Evolutionary conservation across 2,113 vertebrate genomes (phyloP).

Genomic region (Peromyscus californicus): DNA sequence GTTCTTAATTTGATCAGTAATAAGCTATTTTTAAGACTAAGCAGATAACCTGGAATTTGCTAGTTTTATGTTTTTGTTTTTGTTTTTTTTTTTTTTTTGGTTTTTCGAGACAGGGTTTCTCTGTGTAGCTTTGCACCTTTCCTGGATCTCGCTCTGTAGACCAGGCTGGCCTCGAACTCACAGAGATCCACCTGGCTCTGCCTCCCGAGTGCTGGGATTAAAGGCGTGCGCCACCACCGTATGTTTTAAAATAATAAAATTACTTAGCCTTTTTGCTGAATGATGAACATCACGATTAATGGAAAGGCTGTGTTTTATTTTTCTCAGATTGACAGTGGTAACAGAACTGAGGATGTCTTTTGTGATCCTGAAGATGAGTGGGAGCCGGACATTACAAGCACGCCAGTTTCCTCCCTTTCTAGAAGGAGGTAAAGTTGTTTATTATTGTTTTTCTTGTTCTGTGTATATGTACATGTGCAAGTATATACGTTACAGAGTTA

Average conservation of each 20-base stretch:
- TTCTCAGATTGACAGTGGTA: slow-evolving; percentile 88
- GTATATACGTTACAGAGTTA: not conserved
- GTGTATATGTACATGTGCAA: not conserved
- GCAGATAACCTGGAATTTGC: not conserved
- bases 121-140: too few species aligned
- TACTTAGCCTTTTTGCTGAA: not conserved
- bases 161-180: too few species aligned
- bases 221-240: too few species aligned
- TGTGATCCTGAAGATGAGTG: slow-evolving; percentile 96
- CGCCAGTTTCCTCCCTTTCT: slow-evolving; percentile 90
- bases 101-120: too few species aligned
- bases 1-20: not conserved
- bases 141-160: too few species aligned
- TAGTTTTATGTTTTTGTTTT: slow-evolving; percentile 24
- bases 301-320: not conserved
- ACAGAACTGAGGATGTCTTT: slow-evolving; percentile 93
- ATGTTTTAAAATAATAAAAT: not conserved
- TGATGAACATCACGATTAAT: not conserved
- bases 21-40: not conserved
- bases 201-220: too few species aligned
- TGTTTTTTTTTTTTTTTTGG: too few species aligned
- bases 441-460: not conserved
- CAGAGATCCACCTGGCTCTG: too few species aligned
- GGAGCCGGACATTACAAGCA: slow-evolving; percentile 94
- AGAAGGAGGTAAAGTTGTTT: slow-evolving; percentile 91